phyloP scores from a whole-genome alignment of 2,888 invertebrate genomes.

The Amiota communis region DNA sequence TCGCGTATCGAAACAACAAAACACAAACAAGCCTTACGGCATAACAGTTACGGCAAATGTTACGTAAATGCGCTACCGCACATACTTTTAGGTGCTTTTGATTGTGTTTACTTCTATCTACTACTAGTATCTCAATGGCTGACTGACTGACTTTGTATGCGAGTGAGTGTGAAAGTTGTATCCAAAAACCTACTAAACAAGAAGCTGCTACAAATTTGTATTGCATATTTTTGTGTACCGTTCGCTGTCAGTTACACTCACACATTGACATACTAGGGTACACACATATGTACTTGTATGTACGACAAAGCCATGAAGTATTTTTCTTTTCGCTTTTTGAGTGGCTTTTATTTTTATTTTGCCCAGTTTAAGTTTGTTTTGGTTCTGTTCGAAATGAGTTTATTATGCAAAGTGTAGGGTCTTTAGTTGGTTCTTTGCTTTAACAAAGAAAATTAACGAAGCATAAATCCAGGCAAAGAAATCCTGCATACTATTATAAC shows the following conservation, averaged over 20 bases:
- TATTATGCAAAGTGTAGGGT: constrained; percentile 39
- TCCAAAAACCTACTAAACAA: too few relatives aligned
- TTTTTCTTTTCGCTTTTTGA: constrained; percentile 8
- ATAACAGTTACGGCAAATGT: not conserved
- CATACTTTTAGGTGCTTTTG: constrained; percentile 21
- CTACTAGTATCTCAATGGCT: not conserved
- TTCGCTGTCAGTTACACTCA: not conserved
- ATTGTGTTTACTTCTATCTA: not conserved
- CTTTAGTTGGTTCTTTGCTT: not conserved
- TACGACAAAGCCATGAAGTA: not conserved
- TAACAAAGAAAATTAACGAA: constrained; percentile 40
- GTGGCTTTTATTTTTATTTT: not conserved
- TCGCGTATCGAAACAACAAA: not conserved
- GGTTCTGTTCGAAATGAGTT: constrained; percentile 41
- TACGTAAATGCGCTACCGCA: constrained; percentile 11
- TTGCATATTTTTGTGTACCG: constrained; percentile 13
- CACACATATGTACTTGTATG: not conserved
- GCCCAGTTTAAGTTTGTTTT: not conserved
- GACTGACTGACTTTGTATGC: not conserved
- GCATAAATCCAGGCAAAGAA: constrained; percentile 41
- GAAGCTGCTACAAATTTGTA: not conserved
- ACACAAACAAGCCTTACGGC: not conserved
- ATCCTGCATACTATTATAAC: constrained; percentile 37
- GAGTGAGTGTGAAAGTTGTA: not conserved
- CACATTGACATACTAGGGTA: not conserved